Conservation (phyloP, 35 echinoderm and acorn worm species). For the Apostichopus japonicus region DNA sequence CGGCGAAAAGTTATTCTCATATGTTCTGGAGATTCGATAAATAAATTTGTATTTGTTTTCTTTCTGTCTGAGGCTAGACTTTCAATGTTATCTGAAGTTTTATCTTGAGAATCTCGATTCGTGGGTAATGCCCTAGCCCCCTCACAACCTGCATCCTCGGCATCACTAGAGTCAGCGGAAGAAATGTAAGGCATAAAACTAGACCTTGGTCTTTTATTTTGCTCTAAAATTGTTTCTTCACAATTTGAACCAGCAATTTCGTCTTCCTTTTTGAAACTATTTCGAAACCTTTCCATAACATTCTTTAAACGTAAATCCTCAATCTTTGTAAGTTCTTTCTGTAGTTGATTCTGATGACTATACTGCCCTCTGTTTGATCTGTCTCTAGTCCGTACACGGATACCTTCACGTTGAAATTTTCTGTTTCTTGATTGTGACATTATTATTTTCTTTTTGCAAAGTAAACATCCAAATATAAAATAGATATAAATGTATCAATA, state of each 20-base stretch:
- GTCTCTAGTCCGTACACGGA: no score
- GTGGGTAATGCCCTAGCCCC: neutral
- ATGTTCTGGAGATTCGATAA: conserved; percentile 16
- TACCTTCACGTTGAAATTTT: no score
- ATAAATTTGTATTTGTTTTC: conserved; percentile 10
- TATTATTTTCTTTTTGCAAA: no score
- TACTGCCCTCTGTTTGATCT: no score
- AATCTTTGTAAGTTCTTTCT: conserved; percentile 30
- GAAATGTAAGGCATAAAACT: neutral
- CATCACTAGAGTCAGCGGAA: neutral
- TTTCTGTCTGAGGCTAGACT: neutral
- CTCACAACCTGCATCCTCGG: neutral
- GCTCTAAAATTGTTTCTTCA: neutral
- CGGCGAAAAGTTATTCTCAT: neutral
- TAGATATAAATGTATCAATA: no score
- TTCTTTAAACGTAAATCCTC: neutral
- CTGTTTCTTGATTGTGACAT: no score
- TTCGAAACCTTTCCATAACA: conserved; percentile 19
- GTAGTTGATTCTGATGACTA: neutral
- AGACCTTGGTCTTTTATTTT: neutral
- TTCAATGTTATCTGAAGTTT: neutral
- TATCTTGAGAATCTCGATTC: neutral
- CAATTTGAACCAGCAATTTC: neutral
- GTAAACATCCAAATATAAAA: no score
- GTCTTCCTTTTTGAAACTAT: neutral